These are phyloP conservation scores for Dicrurus megarhynchus DNA, from an alignment of 2,113 vertebrate species.

Conservation along the genomic window DNA sequence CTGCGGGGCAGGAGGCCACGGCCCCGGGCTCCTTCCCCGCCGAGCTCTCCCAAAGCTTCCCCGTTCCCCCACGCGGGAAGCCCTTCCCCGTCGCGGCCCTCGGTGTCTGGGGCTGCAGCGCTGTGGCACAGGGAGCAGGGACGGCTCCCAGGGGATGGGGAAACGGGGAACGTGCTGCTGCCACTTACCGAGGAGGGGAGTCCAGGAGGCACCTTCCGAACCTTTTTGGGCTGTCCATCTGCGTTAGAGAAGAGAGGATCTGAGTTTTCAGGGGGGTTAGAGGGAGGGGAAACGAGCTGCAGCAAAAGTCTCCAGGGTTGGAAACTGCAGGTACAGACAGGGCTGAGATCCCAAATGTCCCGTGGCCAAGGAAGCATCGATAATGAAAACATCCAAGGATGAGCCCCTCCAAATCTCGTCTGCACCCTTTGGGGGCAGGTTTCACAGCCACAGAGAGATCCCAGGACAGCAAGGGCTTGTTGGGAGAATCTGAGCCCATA, in stretches of 20 bases:
- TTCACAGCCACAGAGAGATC: background rate
- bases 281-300: background rate
- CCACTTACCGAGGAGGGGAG: constrained; percentile 94
- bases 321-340: background rate
- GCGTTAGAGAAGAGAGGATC: background rate
- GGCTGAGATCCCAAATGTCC: background rate
- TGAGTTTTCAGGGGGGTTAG: background rate
- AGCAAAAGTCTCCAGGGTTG: background rate
- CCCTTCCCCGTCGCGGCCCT: background rate
- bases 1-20: background rate
- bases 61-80: fast-evolving
- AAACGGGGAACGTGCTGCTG: fast-evolving
- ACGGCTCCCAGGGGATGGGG: background rate
- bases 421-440: background rate
- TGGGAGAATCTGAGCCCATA: background rate
- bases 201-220: constrained; percentile 95
- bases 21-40: background rate
- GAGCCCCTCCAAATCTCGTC: background rate
- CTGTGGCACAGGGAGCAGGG: background rate
- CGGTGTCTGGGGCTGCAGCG: fast-evolving
- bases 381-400: background rate
- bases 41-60: background rate
- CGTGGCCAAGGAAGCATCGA: background rate
- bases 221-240: constrained; percentile 97
- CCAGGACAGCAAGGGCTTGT: background rate